These are phyloP conservation scores for Eristalis arbustorum DNA, from an alignment of 2,888 invertebrate genomes.

Conservation along the genomic window DNA sequence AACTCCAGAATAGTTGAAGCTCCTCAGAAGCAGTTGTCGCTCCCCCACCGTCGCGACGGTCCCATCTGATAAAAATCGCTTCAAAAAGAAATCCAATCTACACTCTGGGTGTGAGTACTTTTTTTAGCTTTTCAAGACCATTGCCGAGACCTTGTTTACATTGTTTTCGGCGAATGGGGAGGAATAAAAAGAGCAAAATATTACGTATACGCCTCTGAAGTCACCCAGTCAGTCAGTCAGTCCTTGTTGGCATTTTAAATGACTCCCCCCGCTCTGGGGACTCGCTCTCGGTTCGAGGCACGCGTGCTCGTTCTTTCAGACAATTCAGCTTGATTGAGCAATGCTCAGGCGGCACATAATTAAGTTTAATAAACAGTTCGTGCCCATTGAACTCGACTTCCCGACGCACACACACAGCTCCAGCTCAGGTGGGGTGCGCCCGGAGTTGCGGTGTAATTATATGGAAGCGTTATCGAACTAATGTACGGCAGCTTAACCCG, in stretches of 20 bases:
- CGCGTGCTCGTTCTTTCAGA: slow-evolving; percentile 1
- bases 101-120: not conserved
- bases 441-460: slow-evolving; percentile 26
- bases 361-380: slow-evolving; percentile 38
- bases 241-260: not conserved
- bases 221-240: not conserved
- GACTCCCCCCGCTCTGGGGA: not conserved
- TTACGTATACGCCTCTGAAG: slow-evolving; percentile 45
- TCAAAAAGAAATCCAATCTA: slow-evolving; percentile 27
- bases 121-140: slow-evolving; percentile 36
- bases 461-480: slow-evolving; percentile 24
- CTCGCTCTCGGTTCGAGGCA: not conserved
- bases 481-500: slow-evolving; percentile 23
- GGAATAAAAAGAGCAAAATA: slow-evolving; percentile 6
- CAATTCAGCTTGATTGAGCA: slow-evolving; percentile 52
- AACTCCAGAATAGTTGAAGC: slow-evolving; percentile 17
- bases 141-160: slow-evolving; percentile 46
- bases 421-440: not conserved
- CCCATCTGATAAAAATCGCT: slow-evolving; percentile 1
- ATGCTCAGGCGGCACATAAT: slow-evolving; percentile 39
- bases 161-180: slow-evolving; percentile 5
- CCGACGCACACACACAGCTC: not conserved
- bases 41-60: not conserved
- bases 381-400: not conserved
- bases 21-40: not conserved